Evolutionary conservation across 2,113 vertebrate genomes (phyloP).

Genomic region (Myiopsitta monachus): DNA sequence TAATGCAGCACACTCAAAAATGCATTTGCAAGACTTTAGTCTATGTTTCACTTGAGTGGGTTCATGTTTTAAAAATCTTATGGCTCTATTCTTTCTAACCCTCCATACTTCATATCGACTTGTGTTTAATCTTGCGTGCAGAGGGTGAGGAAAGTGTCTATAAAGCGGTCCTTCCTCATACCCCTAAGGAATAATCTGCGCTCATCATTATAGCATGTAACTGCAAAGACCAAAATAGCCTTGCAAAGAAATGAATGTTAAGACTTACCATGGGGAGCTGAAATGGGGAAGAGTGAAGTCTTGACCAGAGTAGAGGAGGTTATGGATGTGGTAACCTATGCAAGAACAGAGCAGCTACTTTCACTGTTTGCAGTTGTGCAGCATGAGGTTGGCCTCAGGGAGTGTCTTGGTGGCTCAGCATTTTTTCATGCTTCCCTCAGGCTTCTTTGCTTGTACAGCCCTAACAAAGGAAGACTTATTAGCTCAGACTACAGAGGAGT

Average conservation of each 20-base stretch:
- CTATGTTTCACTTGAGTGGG: constrained; percentile 62
- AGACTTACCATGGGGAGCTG: background rate
- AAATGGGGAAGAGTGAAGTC: background rate
- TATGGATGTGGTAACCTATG: background rate
- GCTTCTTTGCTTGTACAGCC: background rate
- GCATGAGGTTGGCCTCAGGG: rapidly evolving
- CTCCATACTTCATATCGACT: constrained; percentile 46
- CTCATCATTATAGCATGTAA: constrained; percentile 9
- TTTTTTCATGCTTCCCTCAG: background rate
- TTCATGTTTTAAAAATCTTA: constrained; percentile 66
- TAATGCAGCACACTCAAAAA: constrained; percentile 64
- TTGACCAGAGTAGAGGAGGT: background rate
- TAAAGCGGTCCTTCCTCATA: constrained; percentile 35
- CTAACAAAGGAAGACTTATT: background rate
- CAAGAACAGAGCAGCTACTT: background rate
- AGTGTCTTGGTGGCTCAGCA: background rate
- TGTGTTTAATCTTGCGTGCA: constrained; percentile 64
- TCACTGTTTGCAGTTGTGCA: rapidly evolving
- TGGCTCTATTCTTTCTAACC: constrained; percentile 49
- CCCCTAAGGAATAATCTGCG: constrained; percentile 34
- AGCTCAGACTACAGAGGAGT: background rate
- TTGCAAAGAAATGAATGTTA: background rate
- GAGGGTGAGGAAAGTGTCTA: constrained; percentile 40
- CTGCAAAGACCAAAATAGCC: constrained; percentile 26
- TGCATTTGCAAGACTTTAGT: constrained; percentile 63